phyloP scores from a whole-genome alignment of 30 jellyfish, hydroid and myxozoan species.

The Hydractinia echinata region DNA sequence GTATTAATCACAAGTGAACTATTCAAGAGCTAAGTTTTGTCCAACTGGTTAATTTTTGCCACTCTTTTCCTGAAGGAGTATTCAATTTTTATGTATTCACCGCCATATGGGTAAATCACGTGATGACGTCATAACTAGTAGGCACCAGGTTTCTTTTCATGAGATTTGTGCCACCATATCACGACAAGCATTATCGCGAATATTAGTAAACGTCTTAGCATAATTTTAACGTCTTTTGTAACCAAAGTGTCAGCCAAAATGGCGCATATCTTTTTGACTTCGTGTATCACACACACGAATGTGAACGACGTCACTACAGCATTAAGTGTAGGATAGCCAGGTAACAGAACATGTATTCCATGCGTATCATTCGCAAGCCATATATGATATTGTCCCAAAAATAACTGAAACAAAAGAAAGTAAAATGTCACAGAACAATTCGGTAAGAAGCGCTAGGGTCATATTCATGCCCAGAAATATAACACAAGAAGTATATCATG shows the following conservation, averaged over 20 bases:
- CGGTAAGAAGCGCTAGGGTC: too few relatives aligned
- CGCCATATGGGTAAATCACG: too few relatives aligned
- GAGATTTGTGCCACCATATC: conserved; percentile 95
- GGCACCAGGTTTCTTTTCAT: conserved; percentile 46
- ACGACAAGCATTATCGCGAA: conserved; percentile 52
- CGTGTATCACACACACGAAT: conserved; percentile 62
- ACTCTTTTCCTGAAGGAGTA: too few relatives aligned
- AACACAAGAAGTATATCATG: too few relatives aligned
- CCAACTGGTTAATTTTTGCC: too few relatives aligned
- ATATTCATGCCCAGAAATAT: too few relatives aligned
- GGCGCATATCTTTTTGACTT: conserved; percentile 54
- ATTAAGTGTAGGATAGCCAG: conserved; percentile 60
- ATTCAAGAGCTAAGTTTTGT: too few relatives aligned
- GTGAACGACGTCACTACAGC: conserved; percentile 68
- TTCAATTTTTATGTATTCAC: too few relatives aligned
- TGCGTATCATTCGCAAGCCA: conserved; percentile 82
- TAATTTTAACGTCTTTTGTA: conserved; percentile 81
- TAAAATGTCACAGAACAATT: neutral
- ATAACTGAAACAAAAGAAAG: conserved; percentile 41
- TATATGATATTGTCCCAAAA: conserved; percentile 84
- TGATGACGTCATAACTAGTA: neutral
- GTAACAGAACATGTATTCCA: conserved; percentile 77
- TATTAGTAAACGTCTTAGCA: conserved; percentile 73
- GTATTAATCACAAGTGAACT: too few relatives aligned
- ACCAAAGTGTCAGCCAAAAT: conserved; percentile 65